Base-by-base conservation (phyloP, 2,888 invertebrate genomes). In the Athalia cordata region DNA sequence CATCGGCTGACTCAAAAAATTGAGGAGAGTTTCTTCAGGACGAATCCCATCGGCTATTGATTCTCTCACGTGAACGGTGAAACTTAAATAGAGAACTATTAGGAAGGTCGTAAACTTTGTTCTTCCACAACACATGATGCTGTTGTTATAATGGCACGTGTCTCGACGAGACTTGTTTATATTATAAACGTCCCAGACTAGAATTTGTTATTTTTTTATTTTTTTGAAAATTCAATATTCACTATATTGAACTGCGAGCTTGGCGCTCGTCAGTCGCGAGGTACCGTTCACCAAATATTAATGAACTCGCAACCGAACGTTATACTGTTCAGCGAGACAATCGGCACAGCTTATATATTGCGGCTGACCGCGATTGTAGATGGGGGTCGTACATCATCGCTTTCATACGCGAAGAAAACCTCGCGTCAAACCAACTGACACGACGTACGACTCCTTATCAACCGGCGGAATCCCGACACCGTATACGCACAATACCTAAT, bases 301-400 rank as follows among this genome's bases (percentile, higher is more conserved):
- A 62, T 70, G 77, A 64, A 78, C 78, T 78, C 52, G 45, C 55
- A 78, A 70, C 57, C 64, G 80, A 81, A 80, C 80, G 82, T 79
- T 29, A 78, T 79, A 82, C 82, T 82, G 82, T 79, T 62, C 72
- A 67, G 74, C 74, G 80, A 83, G 83, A 83, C 83, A 85, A 86
- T 84, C 83, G 83, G 79, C 81, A 83, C 84, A 83, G 85, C 82
- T 86, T 86, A 81, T 84, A 87, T 85, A 86, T 86, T 80, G 81
- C 81, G 80, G 77, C 70, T 79, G 57, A 65, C 57, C 70, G 79
- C 82, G 77, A 70, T 68, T 68, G 77, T 66, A 77, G 68, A 66
- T 57, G 76, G 78, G 78, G 80, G 78, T 78, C 72, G 78, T 70
- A 68, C 50, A 9, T 75, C 64, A 50, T 62, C 62, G 75, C 29